These are phyloP conservation scores for Andrena flavipes DNA, from an alignment of 2,888 invertebrate species.

Conservation along the genomic window DNA sequence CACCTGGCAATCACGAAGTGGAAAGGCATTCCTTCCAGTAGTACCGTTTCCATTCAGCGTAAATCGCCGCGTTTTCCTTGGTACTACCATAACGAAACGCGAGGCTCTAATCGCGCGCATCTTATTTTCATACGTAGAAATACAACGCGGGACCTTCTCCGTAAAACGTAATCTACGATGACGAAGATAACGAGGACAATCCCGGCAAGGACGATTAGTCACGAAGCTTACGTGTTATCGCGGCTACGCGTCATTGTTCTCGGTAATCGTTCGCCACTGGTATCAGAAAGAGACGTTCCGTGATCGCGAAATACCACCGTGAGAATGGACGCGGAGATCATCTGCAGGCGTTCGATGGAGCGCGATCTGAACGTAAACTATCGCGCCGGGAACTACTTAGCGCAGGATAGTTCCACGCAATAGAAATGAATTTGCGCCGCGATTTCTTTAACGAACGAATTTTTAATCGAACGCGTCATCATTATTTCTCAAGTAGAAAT, in stretches of 20 bases:
- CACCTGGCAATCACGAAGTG: background rate
- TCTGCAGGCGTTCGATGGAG: background rate
- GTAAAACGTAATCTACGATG: slow-evolving; percentile 47
- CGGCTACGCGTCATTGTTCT: slow-evolving; percentile 67
- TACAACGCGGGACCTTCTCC: slow-evolving; percentile 12
- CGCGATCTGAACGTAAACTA: background rate
- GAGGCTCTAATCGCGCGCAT: background rate
- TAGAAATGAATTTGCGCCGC: background rate
- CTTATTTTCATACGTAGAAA: slow-evolving; percentile 2
- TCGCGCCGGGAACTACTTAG: background rate
- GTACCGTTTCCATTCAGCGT: background rate
- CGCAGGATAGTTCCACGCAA: background rate
- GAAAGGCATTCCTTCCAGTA: background rate
- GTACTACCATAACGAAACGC: background rate
- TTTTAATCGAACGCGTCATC: background rate
- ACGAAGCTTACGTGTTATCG: slow-evolving; percentile 63
- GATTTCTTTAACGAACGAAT: background rate
- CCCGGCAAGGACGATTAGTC: slow-evolving; percentile 67
- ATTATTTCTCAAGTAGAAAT: background rate
- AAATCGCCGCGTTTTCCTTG: background rate
- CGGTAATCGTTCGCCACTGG: slow-evolving; percentile 57
- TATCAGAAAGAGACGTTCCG: slow-evolving; percentile 33
- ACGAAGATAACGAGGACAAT: slow-evolving; percentile 65
- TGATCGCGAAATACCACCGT: slow-evolving; percentile 17
- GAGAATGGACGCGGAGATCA: slow-evolving; percentile 33